Evolutionary conservation across 2,888 invertebrate species (phyloP).

Genomic region (Thysanoteuthis rhombus): DNA sequence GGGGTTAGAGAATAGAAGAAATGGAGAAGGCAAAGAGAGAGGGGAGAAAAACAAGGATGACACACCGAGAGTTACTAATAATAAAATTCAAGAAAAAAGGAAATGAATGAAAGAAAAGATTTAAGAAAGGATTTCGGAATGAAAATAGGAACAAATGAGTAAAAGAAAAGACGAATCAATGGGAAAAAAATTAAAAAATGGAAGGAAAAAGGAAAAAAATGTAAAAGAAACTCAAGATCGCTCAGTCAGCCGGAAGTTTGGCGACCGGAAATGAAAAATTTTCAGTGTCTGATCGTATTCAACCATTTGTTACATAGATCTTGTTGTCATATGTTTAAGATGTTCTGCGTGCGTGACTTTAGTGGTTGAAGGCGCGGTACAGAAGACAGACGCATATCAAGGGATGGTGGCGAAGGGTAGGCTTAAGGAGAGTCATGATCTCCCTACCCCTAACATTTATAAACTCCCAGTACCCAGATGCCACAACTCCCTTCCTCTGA

Average conservation of each 20-base stretch:
- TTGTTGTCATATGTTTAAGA: constrained; percentile 12
- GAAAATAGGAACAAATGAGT: not conserved
- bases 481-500: not conserved
- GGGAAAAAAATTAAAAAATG: not conserved
- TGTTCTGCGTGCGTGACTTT: not conserved
- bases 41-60: not conserved
- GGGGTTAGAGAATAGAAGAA: not conserved
- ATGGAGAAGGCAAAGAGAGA: not conserved
- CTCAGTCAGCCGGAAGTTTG: not conserved
- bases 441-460: not conserved
- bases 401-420: too few relatives aligned
- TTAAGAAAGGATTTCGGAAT: not conserved
- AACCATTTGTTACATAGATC: not conserved
- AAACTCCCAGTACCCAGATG: not conserved
- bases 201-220: not conserved
- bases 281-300: constrained; percentile 12
- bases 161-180: not conserved
- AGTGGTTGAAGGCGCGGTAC: not conserved
- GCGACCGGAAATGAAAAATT: not conserved
- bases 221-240: not conserved
- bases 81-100: not conserved
- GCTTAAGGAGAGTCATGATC: too few relatives aligned
- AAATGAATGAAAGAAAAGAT: not conserved
- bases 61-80: not conserved
- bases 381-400: not conserved